These are phyloP conservation scores for Calliphora vomitoria DNA, from an alignment of 2,888 invertebrate species.

Conservation along the genomic window DNA sequence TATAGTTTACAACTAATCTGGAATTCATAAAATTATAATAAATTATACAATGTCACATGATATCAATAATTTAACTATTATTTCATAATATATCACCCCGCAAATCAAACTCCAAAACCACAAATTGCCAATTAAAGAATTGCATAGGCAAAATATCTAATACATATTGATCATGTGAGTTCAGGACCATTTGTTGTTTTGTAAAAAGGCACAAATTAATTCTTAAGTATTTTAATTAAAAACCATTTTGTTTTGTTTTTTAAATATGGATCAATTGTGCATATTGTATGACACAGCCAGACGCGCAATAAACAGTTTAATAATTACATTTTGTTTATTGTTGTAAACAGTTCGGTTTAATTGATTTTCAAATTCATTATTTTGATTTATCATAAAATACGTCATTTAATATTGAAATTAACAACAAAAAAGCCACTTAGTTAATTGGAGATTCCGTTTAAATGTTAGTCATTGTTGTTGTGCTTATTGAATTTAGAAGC, in stretches of 20 bases:
- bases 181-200: slow-evolving; percentile 5
- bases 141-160: background rate
- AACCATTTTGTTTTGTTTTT: slow-evolving; percentile 22
- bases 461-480: background rate
- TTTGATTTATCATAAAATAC: background rate
- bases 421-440: background rate
- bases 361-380: slow-evolving; percentile 32
- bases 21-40: slow-evolving; percentile 33
- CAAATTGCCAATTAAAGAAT: slow-evolving; percentile 18
- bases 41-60: slow-evolving; percentile 52
- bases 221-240: slow-evolving; percentile 38
- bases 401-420: slow-evolving; percentile 12
- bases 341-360: slow-evolving; percentile 10
- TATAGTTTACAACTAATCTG: background rate
- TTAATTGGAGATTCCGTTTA: slow-evolving; percentile 28
- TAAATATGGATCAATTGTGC: background rate
- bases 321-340: background rate
- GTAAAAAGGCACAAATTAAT: slow-evolving; percentile 9
- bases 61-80: slow-evolving; percentile 31
- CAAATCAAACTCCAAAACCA: slow-evolving; percentile 20
- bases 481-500: background rate
- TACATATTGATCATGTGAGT: slow-evolving; percentile 45
- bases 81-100: slow-evolving; percentile 46
- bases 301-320: slow-evolving; percentile 34
- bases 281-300: slow-evolving; percentile 27